Evolutionary conservation across 2,797 vertebrate species (phyloP), one percentile per base, ranked within the genome.

Genomic region (Mallotus villosus): DNA sequence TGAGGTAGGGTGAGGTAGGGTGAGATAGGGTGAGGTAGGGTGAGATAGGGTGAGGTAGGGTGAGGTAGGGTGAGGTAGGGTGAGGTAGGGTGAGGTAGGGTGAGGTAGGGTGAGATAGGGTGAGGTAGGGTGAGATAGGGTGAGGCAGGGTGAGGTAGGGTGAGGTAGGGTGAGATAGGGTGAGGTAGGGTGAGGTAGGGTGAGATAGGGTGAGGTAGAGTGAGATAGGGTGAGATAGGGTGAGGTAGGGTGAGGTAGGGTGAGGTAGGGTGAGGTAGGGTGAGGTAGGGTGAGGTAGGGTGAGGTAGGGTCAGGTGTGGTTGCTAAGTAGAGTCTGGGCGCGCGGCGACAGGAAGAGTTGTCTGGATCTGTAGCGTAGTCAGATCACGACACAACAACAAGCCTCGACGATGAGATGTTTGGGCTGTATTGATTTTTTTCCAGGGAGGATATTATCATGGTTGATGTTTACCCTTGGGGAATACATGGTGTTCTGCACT

Each of bases 281-380:
- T n/a, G n/a, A n/a, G n/a, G n/a, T n/a, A 9, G 57, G 0, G 11
- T 59, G 11, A 22, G 25, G 21, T 59, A 25, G 4, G 58, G 58
- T 57, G 55, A 21, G 70, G 72, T 78, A 69, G 63, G n/a, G n/a
- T n/a, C n/a, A 37, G 37, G 37, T 62, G 66, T 68, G 9, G 6
- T 5, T 8, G 37, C 37, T 37, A 5, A 37, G 37, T 8, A 37
- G 1, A 37, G 37, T 37, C 37, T 11, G 37, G 37, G 37, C 37
- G 11, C 37, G 37, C 37, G 9, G 37, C 4, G 37, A 37, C 37
- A 37, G 37, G 8, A 37, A 9, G 37, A 37, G 37, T 32, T 6
- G 3, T 32, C 4, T 3, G 4, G 37, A 37, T 37, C 7, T 1
- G 37, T 37, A 37, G 5, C 37, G 11, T 11, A 11, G 37, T 37